Evolutionary conservation across 2,888 invertebrate species (phyloP), one percentile per base, ranked within the genome.

Genomic region (Cantharis rustica): DNA sequence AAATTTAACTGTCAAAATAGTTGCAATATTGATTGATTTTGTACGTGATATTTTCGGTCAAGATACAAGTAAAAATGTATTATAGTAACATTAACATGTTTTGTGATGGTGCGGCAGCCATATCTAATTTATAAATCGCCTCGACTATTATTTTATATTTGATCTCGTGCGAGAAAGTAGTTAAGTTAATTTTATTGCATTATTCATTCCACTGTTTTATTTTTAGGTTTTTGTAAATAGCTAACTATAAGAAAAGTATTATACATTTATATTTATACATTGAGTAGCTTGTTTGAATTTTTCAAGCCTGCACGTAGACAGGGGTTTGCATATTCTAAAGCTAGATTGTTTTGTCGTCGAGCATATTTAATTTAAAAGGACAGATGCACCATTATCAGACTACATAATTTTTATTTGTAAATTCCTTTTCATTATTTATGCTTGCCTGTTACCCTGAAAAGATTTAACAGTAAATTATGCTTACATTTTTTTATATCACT

Each of bases 81-180:
- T 47, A 47, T 47, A 47, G 47, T 47, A 47, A 47, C 47, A 47
- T 47, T 47, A 47, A 47, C n/a, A 47, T 15, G 61, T 61, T 76
- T 73, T 76, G 76, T 76, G 76, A 76, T 76, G 63, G 75, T 69
- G 63, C 72, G 76, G 76, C 76, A 76, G 76, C 76, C 76, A 64
- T 66, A 69, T 66, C 71, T 64, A 75, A 72, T 75, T 71, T 75
- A 75, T 75, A 69, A 47, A 62, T 73, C 23, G 62, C 66, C 75
- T 64, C 23, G 20, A 66, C 70, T 75, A 75, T 71, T 70, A 71
- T 75, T 75, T 68, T 75, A 71, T 75, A 71, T 75, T 75, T 75
- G 75, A 75, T 75, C 75, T 75, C 75, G 75, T 61, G 31, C 61
- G 75, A 75, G 75, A 75, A 75, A 61, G 26, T 71, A 75, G 15